phyloP scores from a whole-genome alignment of 1,140 invertebrate genomes.

The Drosophila ohnishii region DNA sequence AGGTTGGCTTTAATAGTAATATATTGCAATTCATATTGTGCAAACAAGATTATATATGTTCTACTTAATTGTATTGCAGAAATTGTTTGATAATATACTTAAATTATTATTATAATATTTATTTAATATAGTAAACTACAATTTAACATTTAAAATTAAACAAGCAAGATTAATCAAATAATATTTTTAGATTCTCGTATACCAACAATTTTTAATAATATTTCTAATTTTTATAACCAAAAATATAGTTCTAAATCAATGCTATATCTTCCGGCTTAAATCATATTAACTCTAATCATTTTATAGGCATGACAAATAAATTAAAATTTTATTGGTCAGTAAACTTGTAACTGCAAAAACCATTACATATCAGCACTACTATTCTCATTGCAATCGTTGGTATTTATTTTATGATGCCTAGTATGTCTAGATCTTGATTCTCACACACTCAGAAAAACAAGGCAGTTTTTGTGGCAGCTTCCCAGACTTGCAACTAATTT shows the following conservation, averaged over 20 bases:
- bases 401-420: slow-evolving; percentile 8
- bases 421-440: slow-evolving; percentile 23
- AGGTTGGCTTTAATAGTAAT: too few species aligned
- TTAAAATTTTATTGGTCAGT: too few species aligned
- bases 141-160: too few species aligned
- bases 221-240: background rate
- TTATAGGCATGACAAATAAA: background rate
- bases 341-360: background rate
- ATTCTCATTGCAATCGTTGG: slow-evolving; percentile 7
- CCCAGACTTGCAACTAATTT: slow-evolving; percentile 58
- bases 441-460: slow-evolving; percentile 24
- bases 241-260: too few species aligned
- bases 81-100: too few species aligned
- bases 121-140: too few species aligned
- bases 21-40: background rate
- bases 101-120: too few species aligned
- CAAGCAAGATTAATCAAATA: too few species aligned
- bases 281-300: background rate
- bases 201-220: too few species aligned
- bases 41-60: too few species aligned
- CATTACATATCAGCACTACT: background rate
- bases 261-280: too few species aligned
- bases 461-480: slow-evolving; percentile 23
- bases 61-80: background rate
- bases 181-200: too few species aligned